Percentiles rank a stretch among this genome's conserved stretches.
These are phyloP conservation scores for Elaphurus davidianus DNA, from an alignment of 2,113 vertebrate species.

Conservation along the genomic window DNA sequence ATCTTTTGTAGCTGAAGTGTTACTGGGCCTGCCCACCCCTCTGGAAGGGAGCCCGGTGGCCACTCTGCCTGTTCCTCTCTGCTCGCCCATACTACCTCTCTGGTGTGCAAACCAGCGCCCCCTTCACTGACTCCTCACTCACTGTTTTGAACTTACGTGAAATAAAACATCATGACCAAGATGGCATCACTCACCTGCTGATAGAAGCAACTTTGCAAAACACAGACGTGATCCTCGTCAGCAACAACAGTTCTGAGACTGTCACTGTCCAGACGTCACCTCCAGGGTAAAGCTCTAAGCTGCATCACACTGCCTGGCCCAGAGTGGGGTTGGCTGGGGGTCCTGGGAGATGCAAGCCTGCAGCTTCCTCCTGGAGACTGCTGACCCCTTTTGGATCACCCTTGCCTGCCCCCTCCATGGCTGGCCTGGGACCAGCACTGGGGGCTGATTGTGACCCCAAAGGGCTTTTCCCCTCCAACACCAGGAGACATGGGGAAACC, in stretches of 20 bases:
- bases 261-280: not conserved
- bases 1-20: constrained; percentile 45
- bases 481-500: not conserved
- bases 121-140: not conserved
- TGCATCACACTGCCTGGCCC: too few species aligned
- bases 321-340: not conserved
- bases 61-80: not conserved
- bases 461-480: not conserved
- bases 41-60: not conserved
- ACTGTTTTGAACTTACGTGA: not conserved
- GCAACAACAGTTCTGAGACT: not conserved
- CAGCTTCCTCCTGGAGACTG: not conserved
- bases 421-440: not conserved
- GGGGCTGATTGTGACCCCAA: not conserved
- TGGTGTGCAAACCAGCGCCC: not conserved
- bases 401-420: not conserved
- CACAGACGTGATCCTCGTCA: not conserved
- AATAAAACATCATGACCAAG: not conserved
- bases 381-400: not conserved
- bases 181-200: constrained; percentile 36
- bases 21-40: not conserved
- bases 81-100: not conserved
- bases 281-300: not conserved
- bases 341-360: not conserved
- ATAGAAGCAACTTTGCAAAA: not conserved